Evolutionary conservation across 1,140 invertebrate genomes (phyloP), one percentile per base, ranked within the genome.

Genomic region (Lepidurus couesii): DNA sequence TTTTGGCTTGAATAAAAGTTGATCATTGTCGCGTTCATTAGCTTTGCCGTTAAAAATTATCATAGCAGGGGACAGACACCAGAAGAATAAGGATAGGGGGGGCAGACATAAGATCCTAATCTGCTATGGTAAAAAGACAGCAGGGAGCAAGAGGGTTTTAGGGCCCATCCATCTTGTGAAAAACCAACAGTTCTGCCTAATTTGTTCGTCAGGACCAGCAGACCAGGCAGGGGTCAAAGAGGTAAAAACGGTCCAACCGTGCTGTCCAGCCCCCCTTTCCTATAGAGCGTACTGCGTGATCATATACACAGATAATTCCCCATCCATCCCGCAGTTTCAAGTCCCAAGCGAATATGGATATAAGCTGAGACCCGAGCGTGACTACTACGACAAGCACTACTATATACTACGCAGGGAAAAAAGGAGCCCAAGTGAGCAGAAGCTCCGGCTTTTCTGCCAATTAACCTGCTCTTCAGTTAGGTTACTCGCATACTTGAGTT

Each of bases 111-210:
- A 65, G 53, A 65, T 65, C 53, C 53, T 65, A 65, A 65, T 65
- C 53, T 65, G 53, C 53, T 65, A 65, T 65, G 53, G 53, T 65
- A 65, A 65, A 65, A 21, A 65, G 53, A 21, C 53, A 65, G 53
- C 53, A 65, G 53, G 53, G 53, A 65, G 53, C 53, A 65, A 65
- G 53, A 65, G 53, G 53, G 53, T 65, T 65, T 65, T 65, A 65
- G 53, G 53, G 53, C 53, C 53, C 53, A 65, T 65, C 53, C 53
- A 65, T 65, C 53, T 65, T 65, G 53, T 65, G 53, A 65, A 65
- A 65, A 65, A 65, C 53, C 53, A 65, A 65, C 53, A 65, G 53
- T 21, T 65, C 53, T 65, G 53, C 53, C 53, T 65, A 65, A 65
- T 65, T 65, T 65, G 53, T 65, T 65, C 53, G 53, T 65, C 53